Evolutionary conservation across 2,797 vertebrate species (phyloP), one percentile per base, ranked within the genome.

Genomic region (Acanthurus tractus): DNA sequence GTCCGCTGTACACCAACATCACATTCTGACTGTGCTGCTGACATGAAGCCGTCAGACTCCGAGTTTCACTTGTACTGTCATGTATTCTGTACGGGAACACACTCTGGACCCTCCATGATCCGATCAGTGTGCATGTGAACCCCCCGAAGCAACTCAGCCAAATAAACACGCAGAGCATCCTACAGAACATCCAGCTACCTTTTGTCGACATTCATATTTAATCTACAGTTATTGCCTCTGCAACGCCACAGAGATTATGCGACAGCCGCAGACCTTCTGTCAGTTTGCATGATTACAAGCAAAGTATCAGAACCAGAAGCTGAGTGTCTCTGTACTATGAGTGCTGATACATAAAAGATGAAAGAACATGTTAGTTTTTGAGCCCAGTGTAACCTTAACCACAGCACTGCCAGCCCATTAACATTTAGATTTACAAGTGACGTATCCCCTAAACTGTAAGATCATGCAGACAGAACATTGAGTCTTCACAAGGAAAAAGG

Each of bases 1-100:
- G 97, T 96, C 52, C 46, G 7, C 36, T n/a, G 34, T 0, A 1
- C 25, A 0, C 22, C 7, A 14, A 15, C 56, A 2, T 20, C 15
- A 2, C 49, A 4, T 6, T 20, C 14, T 42, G 7, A 8, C 13
- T 56, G 14, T 38, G 0, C 20, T 29, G 25, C 45, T 50, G 4
- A 42, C 22, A 1, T n/a, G 6, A 58, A 40, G 10, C 69, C 36
- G 8, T 1, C 44, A 40, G 12, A 13, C n/a, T 45, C 18, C 1
- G 11, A 6, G 18, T 57, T 63, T 54, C 10, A 50, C 45, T 42
- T 38, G 4, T 14, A 6, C n/a, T 56, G 2, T 12, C 17, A 11
- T 15, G 23, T 17, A 23, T 61, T 38, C 23, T 25, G 58, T 29
- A 3, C 20, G 23, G 58, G 29, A 1, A 1, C 22, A 6, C 34